A percentile compares a stretch with the other conserved stretches of the same genome.
Conservation (phyloP, 2,113 vertebrate species). For the Cardinalis cardinalis region DNA sequence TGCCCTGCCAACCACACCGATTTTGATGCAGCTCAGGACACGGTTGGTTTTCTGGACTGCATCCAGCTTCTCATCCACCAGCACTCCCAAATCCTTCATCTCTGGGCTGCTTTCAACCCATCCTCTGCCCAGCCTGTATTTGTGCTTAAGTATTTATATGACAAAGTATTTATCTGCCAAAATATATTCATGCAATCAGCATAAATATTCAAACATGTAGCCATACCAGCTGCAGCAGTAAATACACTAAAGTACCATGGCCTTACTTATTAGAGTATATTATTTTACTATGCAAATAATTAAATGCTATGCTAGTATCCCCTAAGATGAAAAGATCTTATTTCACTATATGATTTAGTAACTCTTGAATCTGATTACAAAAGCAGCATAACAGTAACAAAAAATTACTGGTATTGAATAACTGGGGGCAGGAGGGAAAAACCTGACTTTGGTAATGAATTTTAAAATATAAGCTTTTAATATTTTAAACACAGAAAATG, state of each 20-base stretch:
- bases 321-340: background rate
- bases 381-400: background rate
- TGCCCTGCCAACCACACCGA: fast-evolving
- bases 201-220: background rate
- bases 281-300: background rate
- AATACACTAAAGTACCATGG: background rate
- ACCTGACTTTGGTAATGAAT: background rate
- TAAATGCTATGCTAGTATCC: background rate
- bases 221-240: background rate
- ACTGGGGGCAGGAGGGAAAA: background rate
- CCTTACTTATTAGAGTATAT: background rate
- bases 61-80: background rate
- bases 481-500: background rate
- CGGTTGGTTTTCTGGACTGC: background rate
- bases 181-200: background rate
- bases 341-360: background rate
- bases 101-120: background rate
- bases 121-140: background rate
- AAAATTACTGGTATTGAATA: background rate
- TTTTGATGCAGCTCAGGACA: background rate
- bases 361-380: background rate
- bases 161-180: background rate
- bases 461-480: background rate
- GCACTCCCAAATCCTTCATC: background rate
- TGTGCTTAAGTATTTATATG: background rate